Evolutionary conservation across 1,140 invertebrate species (phyloP), one percentile per base, ranked within the genome.

Genomic region (Aporrectodea caliginosa): DNA sequence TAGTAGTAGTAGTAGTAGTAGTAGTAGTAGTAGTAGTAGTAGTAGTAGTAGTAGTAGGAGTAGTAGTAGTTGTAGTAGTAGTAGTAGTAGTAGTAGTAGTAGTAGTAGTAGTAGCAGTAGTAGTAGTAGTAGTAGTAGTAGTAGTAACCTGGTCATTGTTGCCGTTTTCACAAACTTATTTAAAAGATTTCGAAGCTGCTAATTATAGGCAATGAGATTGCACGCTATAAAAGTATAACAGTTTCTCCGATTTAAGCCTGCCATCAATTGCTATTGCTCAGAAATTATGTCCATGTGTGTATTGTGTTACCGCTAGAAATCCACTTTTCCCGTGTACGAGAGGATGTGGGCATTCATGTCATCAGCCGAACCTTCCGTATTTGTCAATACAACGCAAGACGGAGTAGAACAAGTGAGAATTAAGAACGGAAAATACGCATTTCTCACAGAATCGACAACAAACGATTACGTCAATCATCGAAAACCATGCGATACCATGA

Each of bases 261-360:
- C n/a, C n/a, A n/a, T n/a, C n/a, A n/a, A n/a, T n/a, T n/a, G n/a
- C n/a, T n/a, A n/a, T n/a, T n/a, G n/a, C n/a, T n/a, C n/a, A n/a
- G n/a, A n/a, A n/a, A n/a, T n/a, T n/a, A n/a, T n/a, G n/a, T n/a
- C n/a, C n/a, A n/a, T n/a, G n/a, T n/a, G n/a, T n/a, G n/a, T n/a
- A n/a, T n/a, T n/a, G n/a, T n/a, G n/a, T n/a, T n/a, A n/a, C n/a
- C 43, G 6, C 43, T 89, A 96, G 95, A 92, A 92, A 86, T 97
- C 95, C 0, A 94, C 95, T 85, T 95, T 97, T 81, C 91, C 92
- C 58, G 91, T 96, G 1, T 97, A 98, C 88, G 93, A 92, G 84
- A 93, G 94, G 86, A 98, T 98, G 96, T 98, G 95, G 95, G 93
- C 96, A 83, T 97, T 94, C 84, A 98, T 98, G 96, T 82, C 79